These are phyloP conservation scores for Scotopteryx bipunctaria DNA, from an alignment of 2,888 invertebrate species.

Conservation along the genomic window DNA sequence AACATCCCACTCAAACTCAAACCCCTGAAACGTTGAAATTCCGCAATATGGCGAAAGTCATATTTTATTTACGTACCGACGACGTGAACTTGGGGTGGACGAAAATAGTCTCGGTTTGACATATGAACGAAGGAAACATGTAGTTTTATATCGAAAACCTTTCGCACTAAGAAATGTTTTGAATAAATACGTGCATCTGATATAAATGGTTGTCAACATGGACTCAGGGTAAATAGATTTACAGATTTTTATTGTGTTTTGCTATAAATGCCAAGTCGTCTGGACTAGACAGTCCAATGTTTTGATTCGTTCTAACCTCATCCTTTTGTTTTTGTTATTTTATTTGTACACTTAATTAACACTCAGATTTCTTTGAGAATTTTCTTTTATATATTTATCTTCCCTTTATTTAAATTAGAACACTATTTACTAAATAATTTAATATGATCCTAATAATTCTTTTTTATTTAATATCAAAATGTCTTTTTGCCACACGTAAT, in stretches of 20 bases:
- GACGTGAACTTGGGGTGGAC: slow-evolving; percentile 77
- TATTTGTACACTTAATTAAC: background rate
- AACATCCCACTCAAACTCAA: slow-evolving; percentile 22
- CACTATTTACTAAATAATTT: background rate
- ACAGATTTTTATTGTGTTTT: slow-evolving; percentile 46
- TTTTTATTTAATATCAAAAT: too few relatives aligned
- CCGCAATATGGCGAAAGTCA: slow-evolving; percentile 37
- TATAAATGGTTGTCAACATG: slow-evolving; percentile 69
- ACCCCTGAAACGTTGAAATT: slow-evolving; percentile 34
- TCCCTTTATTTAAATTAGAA: background rate
- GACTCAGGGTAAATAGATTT: slow-evolving; percentile 69
- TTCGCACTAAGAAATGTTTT: slow-evolving; percentile 63
- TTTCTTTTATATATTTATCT: too few relatives aligned
- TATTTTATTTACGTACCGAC: slow-evolving; percentile 60
- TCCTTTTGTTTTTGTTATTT: slow-evolving; percentile 37
- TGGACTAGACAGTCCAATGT: slow-evolving; percentile 52
- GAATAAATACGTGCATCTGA: slow-evolving; percentile 45
- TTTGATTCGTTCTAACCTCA: slow-evolving; percentile 73
- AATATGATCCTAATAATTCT: too few relatives aligned
- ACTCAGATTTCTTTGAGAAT: slow-evolving; percentile 11
- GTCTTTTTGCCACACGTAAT: too few relatives aligned
- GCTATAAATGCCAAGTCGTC: slow-evolving; percentile 42
- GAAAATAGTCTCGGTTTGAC: slow-evolving; percentile 81
- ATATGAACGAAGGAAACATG: slow-evolving; percentile 76
- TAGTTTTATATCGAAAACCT: slow-evolving; percentile 78